Conservation (phyloP, 2,113 vertebrate genomes). For the Cnemophilus loriae region DNA sequence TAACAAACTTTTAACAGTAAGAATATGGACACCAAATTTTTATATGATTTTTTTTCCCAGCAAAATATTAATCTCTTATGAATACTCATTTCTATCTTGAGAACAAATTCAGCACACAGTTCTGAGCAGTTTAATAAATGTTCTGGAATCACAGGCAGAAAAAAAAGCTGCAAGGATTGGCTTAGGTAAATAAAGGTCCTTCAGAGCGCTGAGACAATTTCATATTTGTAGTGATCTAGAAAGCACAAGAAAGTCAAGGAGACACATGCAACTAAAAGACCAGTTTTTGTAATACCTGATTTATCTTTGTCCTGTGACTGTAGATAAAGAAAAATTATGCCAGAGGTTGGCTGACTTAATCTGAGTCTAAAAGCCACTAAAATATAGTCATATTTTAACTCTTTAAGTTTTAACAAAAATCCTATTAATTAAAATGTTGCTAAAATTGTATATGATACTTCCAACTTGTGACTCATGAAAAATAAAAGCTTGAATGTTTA, state of each 20-base stretch:
- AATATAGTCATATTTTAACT: background rate
- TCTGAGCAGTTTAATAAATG: background rate
- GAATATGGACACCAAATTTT: background rate
- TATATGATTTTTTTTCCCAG: background rate
- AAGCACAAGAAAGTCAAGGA: background rate
- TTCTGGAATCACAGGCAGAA: background rate
- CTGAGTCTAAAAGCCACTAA: background rate
- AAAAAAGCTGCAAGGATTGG: background rate
- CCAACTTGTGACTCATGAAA: background rate
- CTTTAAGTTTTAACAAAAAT: background rate
- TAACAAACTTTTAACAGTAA: background rate
- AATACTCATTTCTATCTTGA: slow-evolving; percentile 19
- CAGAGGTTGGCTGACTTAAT: background rate
- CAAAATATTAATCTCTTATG: background rate
- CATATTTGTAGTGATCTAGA: background rate
- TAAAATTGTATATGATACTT: background rate
- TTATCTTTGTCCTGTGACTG: background rate
- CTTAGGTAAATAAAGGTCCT: background rate
- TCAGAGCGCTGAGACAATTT: background rate
- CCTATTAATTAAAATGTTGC: background rate
- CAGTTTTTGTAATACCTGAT: background rate
- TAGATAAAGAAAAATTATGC: background rate
- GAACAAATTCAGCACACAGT: background rate
- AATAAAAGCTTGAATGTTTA: background rate
- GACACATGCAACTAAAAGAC: background rate